Evolutionary conservation across 2,888 invertebrate species (phyloP), one percentile per base, ranked within the genome.

Genomic region (Andrena trimmerana): DNA sequence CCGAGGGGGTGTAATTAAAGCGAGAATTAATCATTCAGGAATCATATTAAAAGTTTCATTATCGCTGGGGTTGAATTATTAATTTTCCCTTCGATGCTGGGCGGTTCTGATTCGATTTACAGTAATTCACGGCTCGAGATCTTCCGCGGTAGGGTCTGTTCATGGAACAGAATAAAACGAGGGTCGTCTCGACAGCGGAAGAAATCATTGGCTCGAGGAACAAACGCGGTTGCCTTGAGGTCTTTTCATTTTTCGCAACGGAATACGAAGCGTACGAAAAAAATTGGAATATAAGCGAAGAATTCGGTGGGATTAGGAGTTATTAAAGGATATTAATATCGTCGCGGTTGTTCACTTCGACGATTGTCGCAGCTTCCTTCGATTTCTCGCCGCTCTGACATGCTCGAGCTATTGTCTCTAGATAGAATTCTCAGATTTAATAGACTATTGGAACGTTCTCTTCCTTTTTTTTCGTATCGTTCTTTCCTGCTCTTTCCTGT

Each of bases 351-450:
- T 48, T 36, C 36, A 20, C 1, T 60, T 42, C 63, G 57, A 20
- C n/a, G 65, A 57, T 50, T 48, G 42, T 65, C 62, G 42, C 42
- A 54, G 7, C 50, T 27, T 62, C 33, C 36, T 7, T 13, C 59
- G 42, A 63, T 31, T 48, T 79, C 70, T 54, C 59, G 33, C 59
- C 36, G 8, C 48, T 8, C 27, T 13, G 70, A 67, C 50, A 59
- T 8, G 62, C 57, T 67, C 63, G 69, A 31, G 86, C 90, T 91
- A 91, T 90, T 91, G 90, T 90, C 90, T 83, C 88, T 89, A 87
- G 87, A 80, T 79, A 88, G 85, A 90, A 90, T 80, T 88, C 83
- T 85, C 87, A 77, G 48, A 78, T 67, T 65, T 83, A 90, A 89
- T 86, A 86, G 84, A 88, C 82, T 85, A 85, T 84, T 81, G 85